Conservation (phyloP, 2,797 vertebrate genomes). For the Denticeps clupeoides region DNA sequence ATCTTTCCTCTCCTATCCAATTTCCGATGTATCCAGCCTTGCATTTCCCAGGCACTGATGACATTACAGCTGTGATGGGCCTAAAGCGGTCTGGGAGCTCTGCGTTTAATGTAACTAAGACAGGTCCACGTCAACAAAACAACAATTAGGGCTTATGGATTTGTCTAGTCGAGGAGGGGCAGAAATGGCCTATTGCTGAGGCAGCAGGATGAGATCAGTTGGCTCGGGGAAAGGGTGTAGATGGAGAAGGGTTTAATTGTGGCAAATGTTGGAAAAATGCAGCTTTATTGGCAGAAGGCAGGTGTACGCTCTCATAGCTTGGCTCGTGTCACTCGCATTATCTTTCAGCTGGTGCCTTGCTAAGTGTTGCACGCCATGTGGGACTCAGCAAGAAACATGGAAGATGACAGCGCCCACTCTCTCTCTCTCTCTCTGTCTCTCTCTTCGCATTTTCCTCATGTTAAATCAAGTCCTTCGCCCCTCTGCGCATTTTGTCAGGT, state of each 20-base stretch:
- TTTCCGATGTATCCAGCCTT: constrained; percentile 8
- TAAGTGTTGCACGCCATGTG: not conserved
- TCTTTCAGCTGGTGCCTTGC: not conserved
- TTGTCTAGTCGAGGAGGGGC: not conserved
- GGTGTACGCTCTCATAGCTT: not conserved
- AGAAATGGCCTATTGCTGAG: constrained; percentile 12
- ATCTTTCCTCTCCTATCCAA: constrained; percentile 7
- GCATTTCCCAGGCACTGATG: not conserved
- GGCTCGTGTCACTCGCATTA: not conserved
- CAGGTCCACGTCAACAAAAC: constrained; percentile 3
- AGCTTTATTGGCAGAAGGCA: not conserved
- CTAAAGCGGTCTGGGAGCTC: not conserved
- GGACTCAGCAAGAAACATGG: constrained; percentile 1
- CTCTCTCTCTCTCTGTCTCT: constrained; percentile 5
- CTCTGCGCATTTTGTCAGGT: no score
- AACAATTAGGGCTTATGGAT: constrained; percentile 20
- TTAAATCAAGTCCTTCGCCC: no score
- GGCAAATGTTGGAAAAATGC: not conserved
- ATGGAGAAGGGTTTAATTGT: not conserved
- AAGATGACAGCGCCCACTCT: constrained; percentile 17
- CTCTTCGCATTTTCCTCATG: no score
- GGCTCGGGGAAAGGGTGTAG: not conserved
- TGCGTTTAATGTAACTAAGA: constrained; percentile 9
- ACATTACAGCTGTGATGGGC: not conserved
- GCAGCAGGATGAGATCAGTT: constrained; percentile 10